phyloP scores from a whole-genome alignment of 1,140 invertebrate species.

The Zeugodacus cucurbitae region DNA sequence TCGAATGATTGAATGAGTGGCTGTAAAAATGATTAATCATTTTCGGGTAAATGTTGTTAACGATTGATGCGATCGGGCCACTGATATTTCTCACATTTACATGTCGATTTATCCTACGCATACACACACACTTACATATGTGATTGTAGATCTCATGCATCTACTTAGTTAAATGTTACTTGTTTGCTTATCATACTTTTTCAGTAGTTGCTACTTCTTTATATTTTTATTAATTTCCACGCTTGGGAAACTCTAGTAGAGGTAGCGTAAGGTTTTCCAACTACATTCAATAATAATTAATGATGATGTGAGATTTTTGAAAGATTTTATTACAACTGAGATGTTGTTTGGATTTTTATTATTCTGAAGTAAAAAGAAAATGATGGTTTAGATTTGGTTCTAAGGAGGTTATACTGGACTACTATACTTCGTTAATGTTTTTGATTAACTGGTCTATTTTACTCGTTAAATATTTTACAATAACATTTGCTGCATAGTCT shows the following conservation, averaged over 20 bases:
- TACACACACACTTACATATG: background rate
- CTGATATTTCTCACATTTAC: constrained; percentile 25
- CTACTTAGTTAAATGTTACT: constrained; percentile 21
- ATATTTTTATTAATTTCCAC: background rate
- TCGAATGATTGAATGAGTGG: constrained; percentile 10
- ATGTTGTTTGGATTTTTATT: too few species aligned
- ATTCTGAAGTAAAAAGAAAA: too few species aligned
- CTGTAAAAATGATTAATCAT: constrained; percentile 37
- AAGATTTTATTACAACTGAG: too few species aligned
- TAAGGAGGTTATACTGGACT: too few species aligned
- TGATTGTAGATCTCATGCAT: background rate
- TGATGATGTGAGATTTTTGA: too few species aligned
- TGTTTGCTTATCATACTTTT: background rate
- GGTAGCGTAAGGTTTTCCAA: background rate
- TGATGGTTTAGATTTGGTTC: too few species aligned
- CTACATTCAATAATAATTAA: too few species aligned
- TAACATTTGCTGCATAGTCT: too few species aligned
- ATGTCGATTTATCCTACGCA: background rate
- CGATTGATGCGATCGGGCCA: background rate
- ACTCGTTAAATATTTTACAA: too few species aligned
- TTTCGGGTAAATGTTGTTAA: background rate
- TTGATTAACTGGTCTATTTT: too few species aligned
- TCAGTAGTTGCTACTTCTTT: constrained; percentile 21
- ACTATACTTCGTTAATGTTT: too few species aligned
- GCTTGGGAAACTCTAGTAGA: background rate